Evolutionary conservation across 2,113 vertebrate species (phyloP), one percentile per base, ranked within the genome.

Genomic region (Sphaerodactylus townsendi): DNA sequence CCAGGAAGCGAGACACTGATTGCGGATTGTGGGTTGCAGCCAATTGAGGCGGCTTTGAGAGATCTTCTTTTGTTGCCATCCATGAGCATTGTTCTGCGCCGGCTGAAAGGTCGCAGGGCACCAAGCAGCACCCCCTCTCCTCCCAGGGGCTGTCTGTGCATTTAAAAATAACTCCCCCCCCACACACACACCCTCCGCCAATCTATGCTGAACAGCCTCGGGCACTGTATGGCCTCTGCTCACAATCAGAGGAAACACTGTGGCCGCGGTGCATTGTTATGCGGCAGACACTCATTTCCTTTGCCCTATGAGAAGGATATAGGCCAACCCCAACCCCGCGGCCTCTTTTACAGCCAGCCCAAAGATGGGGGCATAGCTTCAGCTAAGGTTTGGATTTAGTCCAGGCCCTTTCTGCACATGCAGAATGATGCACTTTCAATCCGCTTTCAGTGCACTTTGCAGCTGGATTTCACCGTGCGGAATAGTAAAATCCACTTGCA

Each of bases 181-280:
- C n/a, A n/a, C n/a, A n/a, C n/a, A n/a, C n/a, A n/a, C n/a, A n/a
- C n/a, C n/a, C n/a, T n/a, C 79, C 87, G 4, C 53, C 6, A 13
- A 84, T 87, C 2, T 74, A 78, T 85, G 89, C 59, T 88, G 76
- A 62, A 76, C 78, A 74, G 80, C 90, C 13, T 8, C 19, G 25
- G 13, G 44, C 64, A 21, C 2, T 2, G 15, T 30, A 30, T 0
- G 41, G 50, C 68, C 59, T 35, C 9, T 44, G 46, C 71, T 35
- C 87, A 93, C 92, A 95, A 95, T 94, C 39, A 74, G 85, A 93
- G 94, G 93, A 94, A 94, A 86, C 83, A n/a, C 59, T 37, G 77
- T 77, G 85, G 83, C 88, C 78, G 84, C 15, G 2, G 81, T 1
- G 89, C 90, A 93, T 93, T 94, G 94, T 94, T 94, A 82, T 13